Evolutionary conservation across 35 echinoderm and acorn worm species (phyloP).

Genomic region (Apostichopus californicus): DNA sequence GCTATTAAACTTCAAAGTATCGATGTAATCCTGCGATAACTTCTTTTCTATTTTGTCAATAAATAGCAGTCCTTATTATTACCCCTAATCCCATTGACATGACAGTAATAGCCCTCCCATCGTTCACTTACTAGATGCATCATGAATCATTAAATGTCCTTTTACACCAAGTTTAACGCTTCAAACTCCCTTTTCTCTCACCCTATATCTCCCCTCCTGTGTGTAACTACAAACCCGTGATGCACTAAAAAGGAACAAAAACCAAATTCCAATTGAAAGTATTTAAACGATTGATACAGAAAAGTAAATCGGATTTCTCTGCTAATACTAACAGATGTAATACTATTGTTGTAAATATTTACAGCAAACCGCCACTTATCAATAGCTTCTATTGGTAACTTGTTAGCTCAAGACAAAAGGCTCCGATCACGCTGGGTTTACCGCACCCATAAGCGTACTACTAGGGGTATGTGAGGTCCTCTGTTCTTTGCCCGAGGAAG

Average conservation of each 20-base stretch:
- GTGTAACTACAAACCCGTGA: background rate
- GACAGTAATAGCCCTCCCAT: background rate
- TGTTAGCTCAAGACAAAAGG: slow-evolving; percentile 16
- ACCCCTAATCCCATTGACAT: background rate
- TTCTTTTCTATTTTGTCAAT: background rate
- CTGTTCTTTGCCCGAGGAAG: slow-evolving; percentile 23
- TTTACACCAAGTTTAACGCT: background rate
- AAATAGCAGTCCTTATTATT: background rate
- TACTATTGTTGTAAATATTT: slow-evolving; percentile 32
- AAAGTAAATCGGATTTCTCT: background rate
- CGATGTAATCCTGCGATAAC: background rate
- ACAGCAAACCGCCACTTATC: slow-evolving; percentile 7
- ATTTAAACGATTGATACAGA: background rate
- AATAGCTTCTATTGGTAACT: background rate
- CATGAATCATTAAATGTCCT: background rate
- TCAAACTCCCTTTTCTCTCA: background rate
- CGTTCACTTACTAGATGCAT: background rate
- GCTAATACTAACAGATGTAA: slow-evolving; percentile 31
- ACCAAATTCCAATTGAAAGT: background rate
- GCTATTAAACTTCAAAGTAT: background rate
- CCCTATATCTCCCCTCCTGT: background rate
- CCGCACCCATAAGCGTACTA: background rate
- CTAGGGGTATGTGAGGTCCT: slow-evolving; percentile 6
- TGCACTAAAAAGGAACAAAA: background rate
- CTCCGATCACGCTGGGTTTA: background rate